Evolutionary conservation across 2,888 invertebrate genomes (phyloP).

Genomic region (Baronia brevicornis): DNA sequence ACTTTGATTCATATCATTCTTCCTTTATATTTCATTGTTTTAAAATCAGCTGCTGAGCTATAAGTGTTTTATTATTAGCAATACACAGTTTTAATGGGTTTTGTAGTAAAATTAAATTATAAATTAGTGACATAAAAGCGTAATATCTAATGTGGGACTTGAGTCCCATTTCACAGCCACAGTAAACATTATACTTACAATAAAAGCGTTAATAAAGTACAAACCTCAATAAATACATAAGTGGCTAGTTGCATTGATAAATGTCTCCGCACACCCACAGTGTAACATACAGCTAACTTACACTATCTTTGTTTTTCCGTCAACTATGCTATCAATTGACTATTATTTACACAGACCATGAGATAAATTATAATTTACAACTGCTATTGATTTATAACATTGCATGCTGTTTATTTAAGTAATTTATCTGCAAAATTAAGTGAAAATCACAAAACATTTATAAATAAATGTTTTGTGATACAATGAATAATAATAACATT

Average conservation of each 20-base stretch:
- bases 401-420: conserved; percentile 23
- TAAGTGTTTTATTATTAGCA: no score
- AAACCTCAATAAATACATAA: conserved; percentile 41
- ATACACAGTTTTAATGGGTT: conserved; percentile 1
- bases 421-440: no score
- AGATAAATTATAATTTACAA: conserved; percentile 32
- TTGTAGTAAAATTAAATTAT: conserved; percentile 34
- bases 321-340: conserved; percentile 51
- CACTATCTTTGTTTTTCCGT: conserved; percentile 43
- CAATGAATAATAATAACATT: no score
- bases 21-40: conserved; percentile 8
- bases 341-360: conserved; percentile 55
- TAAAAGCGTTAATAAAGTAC: conserved; percentile 63
- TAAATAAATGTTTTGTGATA: no score
- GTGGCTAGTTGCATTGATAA: conserved; percentile 45
- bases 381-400: conserved; percentile 41
- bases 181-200: conserved; percentile 62
- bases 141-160: conserved; percentile 55
- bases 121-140: conserved; percentile 68
- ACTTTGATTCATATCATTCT: conserved; percentile 12
- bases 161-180: conserved; percentile 69
- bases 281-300: conserved; percentile 28
- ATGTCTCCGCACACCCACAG: conserved; percentile 46
- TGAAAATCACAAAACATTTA: no score
- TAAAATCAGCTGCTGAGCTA: no score